Base-by-base conservation (phyloP, 2,888 invertebrate species). In the Drosophila nigritarsus region DNA sequence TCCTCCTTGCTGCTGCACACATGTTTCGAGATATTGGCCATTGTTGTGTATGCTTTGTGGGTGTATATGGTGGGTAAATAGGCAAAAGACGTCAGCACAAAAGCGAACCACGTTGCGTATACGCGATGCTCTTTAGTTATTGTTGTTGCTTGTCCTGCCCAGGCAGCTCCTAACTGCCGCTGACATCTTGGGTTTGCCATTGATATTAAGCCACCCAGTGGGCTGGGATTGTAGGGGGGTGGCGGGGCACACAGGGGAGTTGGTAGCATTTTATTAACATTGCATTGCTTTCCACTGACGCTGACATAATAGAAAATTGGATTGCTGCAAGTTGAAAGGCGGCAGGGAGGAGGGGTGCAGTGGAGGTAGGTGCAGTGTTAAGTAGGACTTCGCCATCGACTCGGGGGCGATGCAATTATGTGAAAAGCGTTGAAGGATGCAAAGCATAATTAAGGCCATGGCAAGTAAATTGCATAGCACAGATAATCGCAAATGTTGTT, bases 251-350 rank as follows among this genome's bases (percentile, higher is more conserved):
- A n/a, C n/a, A 20, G 3, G 18, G n/a, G 29, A 9, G 40, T 15
- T 40, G 63, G 24, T 8, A 42, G 38, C 50, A 74, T 80, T 89
- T 87, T 89, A 89, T 89, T 85, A 84, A 84, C 90, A 88, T 84
- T 84, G 86, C 84, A 90, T 69, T 90, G 84, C 84, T 75, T 79
- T 75, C 83, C 82, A 79, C 88, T 86, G 20, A 15, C 69, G 75
- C 78, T 73, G 85, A 82, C 87, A 89, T 82, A 87, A 87, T 87
- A 78, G 80, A 87, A 87, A 87, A 90, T 89, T 85, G 82, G 90
- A 90, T 90, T 87, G 90, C 89, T 85, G 59, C 58, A 29, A 63
- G 66, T 27, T 55, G 62, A 45, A 50, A 5, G 36, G 27, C 24
- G 34, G 42, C 13, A 4, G 7, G 5, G 24, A 6, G 6, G 2